phyloP scores from a whole-genome alignment of 2,797 vertebrate genomes.

The Astyanax mexicanus region DNA sequence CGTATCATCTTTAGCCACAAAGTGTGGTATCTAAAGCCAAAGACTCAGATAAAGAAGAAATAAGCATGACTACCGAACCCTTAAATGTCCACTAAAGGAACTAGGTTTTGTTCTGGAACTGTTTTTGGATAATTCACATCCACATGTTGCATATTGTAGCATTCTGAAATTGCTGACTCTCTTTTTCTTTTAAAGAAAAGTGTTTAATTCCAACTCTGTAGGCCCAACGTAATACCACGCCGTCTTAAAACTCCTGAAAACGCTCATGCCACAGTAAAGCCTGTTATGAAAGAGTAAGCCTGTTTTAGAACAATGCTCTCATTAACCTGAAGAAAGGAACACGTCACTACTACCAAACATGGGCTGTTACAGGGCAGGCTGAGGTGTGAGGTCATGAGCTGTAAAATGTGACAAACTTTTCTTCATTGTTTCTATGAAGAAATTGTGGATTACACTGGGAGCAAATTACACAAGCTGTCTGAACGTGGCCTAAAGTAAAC shows the following conservation, averaged over 20 bases:
- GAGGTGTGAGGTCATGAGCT: not conserved
- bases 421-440: not conserved
- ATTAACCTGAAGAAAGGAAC: not conserved
- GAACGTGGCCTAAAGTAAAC: not conserved
- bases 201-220: not conserved
- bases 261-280: not conserved
- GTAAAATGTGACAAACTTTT: not conserved
- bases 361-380: not conserved
- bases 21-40: too few species aligned
- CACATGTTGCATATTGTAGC: too few species aligned
- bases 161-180: not conserved
- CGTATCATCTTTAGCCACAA: too few species aligned
- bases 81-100: too few species aligned
- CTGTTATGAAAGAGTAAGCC: not conserved
- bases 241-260: not conserved
- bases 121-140: too few species aligned
- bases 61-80: too few species aligned
- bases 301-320: not conserved
- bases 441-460: not conserved
- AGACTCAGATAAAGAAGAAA: too few species aligned
- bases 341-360: not conserved
- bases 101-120: not conserved
- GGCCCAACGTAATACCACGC: not conserved
- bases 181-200: not conserved
- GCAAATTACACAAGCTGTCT: not conserved